Evolutionary conservation across 2,797 vertebrate species (phyloP).

Genomic region (Astyanax mexicanus): DNA sequence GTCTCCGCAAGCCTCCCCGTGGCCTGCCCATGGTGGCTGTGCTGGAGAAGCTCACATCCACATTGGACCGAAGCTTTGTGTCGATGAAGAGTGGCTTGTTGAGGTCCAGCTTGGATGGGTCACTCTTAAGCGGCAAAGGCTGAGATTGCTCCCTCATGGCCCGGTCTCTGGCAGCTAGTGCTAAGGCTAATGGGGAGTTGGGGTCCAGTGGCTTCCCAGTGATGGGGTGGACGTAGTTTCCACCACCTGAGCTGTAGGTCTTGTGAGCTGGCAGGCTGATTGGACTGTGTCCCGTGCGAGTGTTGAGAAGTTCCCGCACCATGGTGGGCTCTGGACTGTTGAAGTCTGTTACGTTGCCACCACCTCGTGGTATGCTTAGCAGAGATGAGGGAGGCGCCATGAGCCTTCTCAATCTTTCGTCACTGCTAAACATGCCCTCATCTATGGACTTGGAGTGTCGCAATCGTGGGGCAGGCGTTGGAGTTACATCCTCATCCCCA

Average conservation of each 20-base stretch:
- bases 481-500: slow-evolving; percentile 83
- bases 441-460: slow-evolving; percentile 83
- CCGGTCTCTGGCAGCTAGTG: slow-evolving; percentile 86
- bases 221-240: slow-evolving; percentile 86
- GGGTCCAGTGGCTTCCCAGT: slow-evolving; percentile 88
- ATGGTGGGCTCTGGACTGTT: slow-evolving; percentile 72
- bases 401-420: slow-evolving; percentile 78
- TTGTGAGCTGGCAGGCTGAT: slow-evolving; percentile 73
- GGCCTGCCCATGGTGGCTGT: slow-evolving; percentile 76
- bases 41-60: slow-evolving; percentile 79
- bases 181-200: slow-evolving; percentile 88
- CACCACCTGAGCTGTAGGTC: slow-evolving; percentile 68
- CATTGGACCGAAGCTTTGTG: slow-evolving; percentile 84
- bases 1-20: slow-evolving; percentile 79
- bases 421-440: slow-evolving; percentile 80
- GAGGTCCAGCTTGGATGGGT: slow-evolving; percentile 82
- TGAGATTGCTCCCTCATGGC: slow-evolving; percentile 88
- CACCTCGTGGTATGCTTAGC: slow-evolving; percentile 68
- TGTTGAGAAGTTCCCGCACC: slow-evolving; percentile 70
- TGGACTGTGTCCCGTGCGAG: slow-evolving; percentile 78
- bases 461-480: slow-evolving; percentile 74
- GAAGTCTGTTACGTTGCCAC: slow-evolving; percentile 79
- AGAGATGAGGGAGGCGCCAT: slow-evolving; percentile 74
- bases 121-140: slow-evolving; percentile 66
- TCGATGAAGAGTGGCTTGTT: slow-evolving; percentile 90